A percentile compares a stretch with the other conserved stretches of the same genome.
Conservation (phyloP, 2,113 vertebrate genomes). For the human (Homo sapiens) region DNA sequence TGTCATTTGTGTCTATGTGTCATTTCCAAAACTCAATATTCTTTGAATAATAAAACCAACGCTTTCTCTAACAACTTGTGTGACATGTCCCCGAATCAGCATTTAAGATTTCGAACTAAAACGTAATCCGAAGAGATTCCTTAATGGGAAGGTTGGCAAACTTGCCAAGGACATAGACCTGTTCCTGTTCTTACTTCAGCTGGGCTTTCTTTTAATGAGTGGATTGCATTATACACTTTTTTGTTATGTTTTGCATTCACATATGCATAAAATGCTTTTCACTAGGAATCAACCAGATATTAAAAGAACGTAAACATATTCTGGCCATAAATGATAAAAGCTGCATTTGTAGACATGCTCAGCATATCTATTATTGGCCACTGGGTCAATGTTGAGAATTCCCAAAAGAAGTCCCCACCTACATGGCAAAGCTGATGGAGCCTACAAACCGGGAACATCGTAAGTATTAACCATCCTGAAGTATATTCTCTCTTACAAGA, state of each 20-base stretch:
- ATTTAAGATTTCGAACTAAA: neutral
- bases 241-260: neutral
- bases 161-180: neutral
- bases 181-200: neutral
- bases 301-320: neutral
- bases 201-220: neutral
- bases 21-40: neutral
- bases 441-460: neutral
- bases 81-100: neutral
- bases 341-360: neutral
- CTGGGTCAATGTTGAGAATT: neutral
- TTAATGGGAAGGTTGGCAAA: neutral
- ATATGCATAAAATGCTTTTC: neutral
- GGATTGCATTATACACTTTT: neutral
- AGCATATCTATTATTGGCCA: neutral
- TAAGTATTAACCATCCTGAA: neutral
- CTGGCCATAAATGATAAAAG: neutral
- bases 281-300: neutral
- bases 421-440: neutral
- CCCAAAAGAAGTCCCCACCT: neutral
- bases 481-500: neutral
- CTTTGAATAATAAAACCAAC: constrained; percentile 7
- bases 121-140: neutral
- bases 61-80: neutral
- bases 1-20: neutral